phyloP scores from a whole-genome alignment of 2,797 vertebrate genomes.

The Peromyscus nudipes region DNA sequence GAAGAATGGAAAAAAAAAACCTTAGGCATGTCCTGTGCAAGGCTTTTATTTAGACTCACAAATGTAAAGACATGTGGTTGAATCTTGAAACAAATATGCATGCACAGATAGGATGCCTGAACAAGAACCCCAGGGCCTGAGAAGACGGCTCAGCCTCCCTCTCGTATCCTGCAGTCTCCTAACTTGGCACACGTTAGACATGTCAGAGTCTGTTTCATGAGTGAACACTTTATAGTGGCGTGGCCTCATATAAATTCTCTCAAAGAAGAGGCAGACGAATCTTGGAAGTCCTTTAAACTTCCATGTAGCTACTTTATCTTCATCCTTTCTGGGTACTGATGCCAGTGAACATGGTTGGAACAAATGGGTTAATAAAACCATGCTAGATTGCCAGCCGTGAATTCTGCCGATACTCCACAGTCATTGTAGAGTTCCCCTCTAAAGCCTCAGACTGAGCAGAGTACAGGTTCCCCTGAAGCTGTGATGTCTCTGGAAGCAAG shows the following conservation, averaged over 20 bases:
- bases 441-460: conserved; percentile 64
- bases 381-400: conserved; percentile 73
- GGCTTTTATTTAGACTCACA: background rate
- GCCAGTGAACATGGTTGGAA: conserved; percentile 63
- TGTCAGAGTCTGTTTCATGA: background rate
- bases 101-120: accelerated
- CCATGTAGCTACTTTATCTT: conserved; percentile 62
- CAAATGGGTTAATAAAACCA: conserved; percentile 77
- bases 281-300: conserved; percentile 39
- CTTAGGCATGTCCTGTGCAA: background rate
- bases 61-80: background rate
- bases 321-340: background rate
- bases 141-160: accelerated
- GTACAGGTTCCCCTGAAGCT: conserved; percentile 68
- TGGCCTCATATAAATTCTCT: background rate
- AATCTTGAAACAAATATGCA: background rate
- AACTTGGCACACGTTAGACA: accelerated
- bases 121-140: accelerated
- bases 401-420: conserved; percentile 60
- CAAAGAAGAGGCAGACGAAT: background rate
- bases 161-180: accelerated
- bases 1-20: background rate
- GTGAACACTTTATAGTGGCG: background rate
- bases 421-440: conserved; percentile 52
- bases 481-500: conserved; percentile 65